Evolutionary conservation across 2,888 invertebrate species (phyloP).

Genomic region (Tipula confusa): DNA sequence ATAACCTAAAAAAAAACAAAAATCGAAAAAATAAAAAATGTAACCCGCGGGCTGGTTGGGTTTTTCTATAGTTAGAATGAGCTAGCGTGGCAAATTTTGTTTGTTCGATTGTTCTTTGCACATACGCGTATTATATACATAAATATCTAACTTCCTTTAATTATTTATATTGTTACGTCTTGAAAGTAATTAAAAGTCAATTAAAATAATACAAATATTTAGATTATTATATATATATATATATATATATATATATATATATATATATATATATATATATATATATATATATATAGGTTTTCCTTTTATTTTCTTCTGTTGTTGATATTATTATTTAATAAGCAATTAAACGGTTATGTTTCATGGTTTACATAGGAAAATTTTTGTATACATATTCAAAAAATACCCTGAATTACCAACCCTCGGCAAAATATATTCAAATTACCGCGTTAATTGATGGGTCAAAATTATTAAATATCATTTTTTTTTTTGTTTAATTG

Average conservation of each 20-base stretch:
- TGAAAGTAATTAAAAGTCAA: constrained; percentile 20
- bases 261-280: too few species aligned
- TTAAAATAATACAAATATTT: not conserved
- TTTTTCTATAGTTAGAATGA: too few species aligned
- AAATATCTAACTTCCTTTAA: not conserved
- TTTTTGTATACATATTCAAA: not conserved
- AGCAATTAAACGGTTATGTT: constrained; percentile 12
- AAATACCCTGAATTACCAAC: not conserved
- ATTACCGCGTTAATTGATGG: not conserved
- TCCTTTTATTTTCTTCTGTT: not conserved
- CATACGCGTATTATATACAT: not conserved
- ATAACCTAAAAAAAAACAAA: not conserved
- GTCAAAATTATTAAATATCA: not conserved
- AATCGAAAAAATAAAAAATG: too few species aligned
- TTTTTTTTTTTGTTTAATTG: not conserved
- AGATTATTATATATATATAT: not conserved
- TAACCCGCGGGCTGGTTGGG: not conserved
- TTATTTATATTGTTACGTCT: constrained; percentile 25
- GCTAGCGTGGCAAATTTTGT: not conserved
- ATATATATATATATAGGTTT: too few species aligned
- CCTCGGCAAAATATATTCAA: not conserved
- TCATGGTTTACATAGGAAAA: not conserved
- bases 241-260: too few species aligned
- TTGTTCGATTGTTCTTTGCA: not conserved
- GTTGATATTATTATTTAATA: constrained; percentile 12